phyloP scores from a whole-genome alignment of 2,113 vertebrate genomes.

The Thalassoma bifasciatum region DNA sequence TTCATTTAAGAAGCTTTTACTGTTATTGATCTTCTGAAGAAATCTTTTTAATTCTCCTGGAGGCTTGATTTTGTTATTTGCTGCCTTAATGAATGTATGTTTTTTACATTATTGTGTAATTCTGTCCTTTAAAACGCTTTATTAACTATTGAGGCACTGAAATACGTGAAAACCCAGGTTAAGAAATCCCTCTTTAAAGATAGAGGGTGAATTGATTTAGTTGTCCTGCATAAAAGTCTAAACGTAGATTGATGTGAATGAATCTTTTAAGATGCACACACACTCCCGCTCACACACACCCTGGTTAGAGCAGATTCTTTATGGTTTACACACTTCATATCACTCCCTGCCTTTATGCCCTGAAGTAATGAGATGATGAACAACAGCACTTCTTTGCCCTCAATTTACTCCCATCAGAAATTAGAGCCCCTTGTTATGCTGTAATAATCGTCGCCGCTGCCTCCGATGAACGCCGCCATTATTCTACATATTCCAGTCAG shows the following conservation, averaged over 20 bases:
- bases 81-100: too few species aligned
- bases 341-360: conserved; percentile 3
- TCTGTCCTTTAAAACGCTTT: too few species aligned
- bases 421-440: conserved; percentile 72
- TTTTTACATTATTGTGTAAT: too few species aligned
- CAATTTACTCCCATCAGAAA: conserved; percentile 72
- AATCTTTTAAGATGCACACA: conserved; percentile 20
- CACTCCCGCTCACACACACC: not conserved
- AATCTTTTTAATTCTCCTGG: too few species aligned
- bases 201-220: not conserved
- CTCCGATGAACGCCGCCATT: conserved; percentile 48
- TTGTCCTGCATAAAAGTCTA: not conserved
- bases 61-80: too few species aligned
- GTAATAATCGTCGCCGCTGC: conserved; percentile 70
- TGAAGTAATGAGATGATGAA: conserved; percentile 69
- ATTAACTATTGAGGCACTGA: too few species aligned
- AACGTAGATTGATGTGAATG: not conserved
- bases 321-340: conserved; percentile 38
- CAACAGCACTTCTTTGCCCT: conserved; percentile 63
- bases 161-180: not conserved
- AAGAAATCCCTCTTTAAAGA: not conserved
- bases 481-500: conserved; percentile 76
- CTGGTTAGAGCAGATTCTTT: conserved; percentile 21
- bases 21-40: too few species aligned
- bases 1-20: too few species aligned